Percentiles rank a stretch among this genome's conserved stretches.
Evolutionary conservation across 2,797 vertebrate genomes (phyloP).

Genomic region (Moxostoma hubbsi): DNA sequence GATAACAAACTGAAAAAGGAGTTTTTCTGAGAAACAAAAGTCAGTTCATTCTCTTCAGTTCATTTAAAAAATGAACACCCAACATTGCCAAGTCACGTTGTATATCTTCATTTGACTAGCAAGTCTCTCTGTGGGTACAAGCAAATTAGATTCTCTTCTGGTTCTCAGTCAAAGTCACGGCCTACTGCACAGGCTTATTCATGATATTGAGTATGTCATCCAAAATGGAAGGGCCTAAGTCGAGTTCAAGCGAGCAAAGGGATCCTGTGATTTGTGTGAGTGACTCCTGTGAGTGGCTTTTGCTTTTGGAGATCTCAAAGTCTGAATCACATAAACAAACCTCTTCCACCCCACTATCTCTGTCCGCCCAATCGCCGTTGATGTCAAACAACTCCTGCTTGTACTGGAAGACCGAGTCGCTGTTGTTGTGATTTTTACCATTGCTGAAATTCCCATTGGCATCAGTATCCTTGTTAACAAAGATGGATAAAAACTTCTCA

Average conservation of each 20-base stretch:
- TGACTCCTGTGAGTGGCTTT: slow-evolving; percentile 86
- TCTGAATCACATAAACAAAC: slow-evolving; percentile 79
- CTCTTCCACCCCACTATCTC: slow-evolving; percentile 88
- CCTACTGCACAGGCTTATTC: slow-evolving; percentile 86
- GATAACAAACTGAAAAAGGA: slow-evolving; percentile 65
- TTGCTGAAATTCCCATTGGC: slow-evolving; percentile 69
- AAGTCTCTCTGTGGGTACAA: slow-evolving; percentile 58
- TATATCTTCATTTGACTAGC: slow-evolving; percentile 67
- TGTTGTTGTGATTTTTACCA: slow-evolving; percentile 63
- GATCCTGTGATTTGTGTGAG: slow-evolving; percentile 89
- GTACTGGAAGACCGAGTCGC: slow-evolving; percentile 69
- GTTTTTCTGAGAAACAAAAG: slow-evolving; percentile 54
- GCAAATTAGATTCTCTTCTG: slow-evolving; percentile 67
- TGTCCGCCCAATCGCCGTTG: slow-evolving; percentile 86
- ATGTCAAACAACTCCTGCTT: slow-evolving; percentile 86
- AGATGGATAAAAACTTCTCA: slow-evolving; percentile 72
- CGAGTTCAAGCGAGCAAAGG: slow-evolving; percentile 92
- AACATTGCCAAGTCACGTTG: slow-evolving; percentile 66
- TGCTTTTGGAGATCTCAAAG: slow-evolving; percentile 84
- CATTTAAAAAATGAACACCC: slow-evolving; percentile 63
- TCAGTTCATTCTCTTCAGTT: slow-evolving; percentile 66
- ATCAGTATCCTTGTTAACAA: slow-evolving; percentile 69
- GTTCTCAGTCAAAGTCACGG: slow-evolving; percentile 52
- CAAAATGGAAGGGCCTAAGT: slow-evolving; percentile 96
- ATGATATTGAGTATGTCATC: slow-evolving; percentile 98